Evolutionary conservation across 2,113 vertebrate species (phyloP).

Genomic region (Euleptes europaea): DNA sequence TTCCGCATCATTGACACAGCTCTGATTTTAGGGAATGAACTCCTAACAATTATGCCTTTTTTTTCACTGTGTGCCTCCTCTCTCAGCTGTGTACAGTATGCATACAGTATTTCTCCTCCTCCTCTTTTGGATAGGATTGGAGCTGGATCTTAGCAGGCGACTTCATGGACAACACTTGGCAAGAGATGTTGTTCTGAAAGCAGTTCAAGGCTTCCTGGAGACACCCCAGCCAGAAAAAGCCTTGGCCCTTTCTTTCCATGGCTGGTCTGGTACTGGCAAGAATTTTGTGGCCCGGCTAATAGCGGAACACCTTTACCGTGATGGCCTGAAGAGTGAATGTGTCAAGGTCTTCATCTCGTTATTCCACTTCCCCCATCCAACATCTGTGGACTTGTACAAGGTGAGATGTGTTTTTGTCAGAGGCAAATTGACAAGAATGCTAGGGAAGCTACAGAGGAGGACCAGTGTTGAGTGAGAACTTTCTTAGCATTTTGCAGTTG

Average conservation of each 20-base stretch:
- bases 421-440: too few species aligned
- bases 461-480: neutral
- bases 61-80: neutral
- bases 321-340: constrained; percentile 87
- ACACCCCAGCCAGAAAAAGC: constrained; percentile 79
- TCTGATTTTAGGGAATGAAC: neutral
- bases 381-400: constrained; percentile 87
- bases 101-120: neutral
- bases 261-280: constrained; percentile 97
- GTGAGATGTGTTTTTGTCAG: constrained; percentile 67
- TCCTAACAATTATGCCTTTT: neutral
- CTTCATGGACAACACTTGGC: constrained; percentile 93
- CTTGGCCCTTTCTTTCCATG: constrained; percentile 91
- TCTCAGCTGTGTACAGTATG: neutral
- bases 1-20: neutral
- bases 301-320: constrained; percentile 87
- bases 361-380: constrained; percentile 89
- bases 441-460: neutral
- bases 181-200: constrained; percentile 78
- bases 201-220: constrained; percentile 81
- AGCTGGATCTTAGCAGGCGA: constrained; percentile 77
- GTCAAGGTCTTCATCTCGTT: constrained; percentile 87
- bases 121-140: constrained; percentile 77
- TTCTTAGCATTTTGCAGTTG: neutral
- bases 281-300: constrained; percentile 91